Evolutionary conservation across 2,888 invertebrate species (phyloP), one percentile per base, ranked within the genome.

Genomic region (Plagodis pulveraria): DNA sequence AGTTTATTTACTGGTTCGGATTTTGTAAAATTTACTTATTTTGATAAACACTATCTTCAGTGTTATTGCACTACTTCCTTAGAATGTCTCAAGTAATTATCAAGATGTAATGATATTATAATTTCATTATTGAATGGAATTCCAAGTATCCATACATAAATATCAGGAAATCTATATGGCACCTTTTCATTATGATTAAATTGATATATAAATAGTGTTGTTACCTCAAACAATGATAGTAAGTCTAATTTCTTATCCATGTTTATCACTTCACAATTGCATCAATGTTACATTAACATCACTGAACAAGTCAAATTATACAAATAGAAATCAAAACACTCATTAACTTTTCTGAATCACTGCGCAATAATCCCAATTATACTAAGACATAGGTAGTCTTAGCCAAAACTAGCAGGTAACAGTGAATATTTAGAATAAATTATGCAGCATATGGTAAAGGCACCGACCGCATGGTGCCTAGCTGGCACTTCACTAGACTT

Each of bases 181-280:
- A 22, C 1, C 22, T 4, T 22, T 22, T 22, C 4, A 22, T 22
- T 22, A 22, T 22, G 22, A 22, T 4, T 22, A 2, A 22, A 22
- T 22, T 22, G 22, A 22, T 2, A 22, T 22, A 12, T 35, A 22
- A 43, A 55, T 36, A 11, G 36, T 34, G 8, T 7, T 12, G 68
- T 83, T 92, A 93, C 93, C 93, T 93, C 93, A 72, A 93, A 85
- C 53, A 93, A 73, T 11, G 93, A 92, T 79, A 93, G 79, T 55
- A 93, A 77, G 74, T 93, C 93, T 84, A 93, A 73, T 83, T 90
- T 93, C 81, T 82, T 91, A 87, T 92, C 92, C 93, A 92, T 92
- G 73, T 78, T 89, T 63, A 33, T 71, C 45, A 58, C 55, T 59
- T 56, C 70, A 76, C 66, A 58, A 65, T 77, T 74, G 69, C 79